A percentile compares a stretch with the other conserved stretches of the same genome.
These are phyloP conservation scores for Pomatorhinus ruficollis DNA, from an alignment of 2,113 vertebrate species.

Conservation along the genomic window DNA sequence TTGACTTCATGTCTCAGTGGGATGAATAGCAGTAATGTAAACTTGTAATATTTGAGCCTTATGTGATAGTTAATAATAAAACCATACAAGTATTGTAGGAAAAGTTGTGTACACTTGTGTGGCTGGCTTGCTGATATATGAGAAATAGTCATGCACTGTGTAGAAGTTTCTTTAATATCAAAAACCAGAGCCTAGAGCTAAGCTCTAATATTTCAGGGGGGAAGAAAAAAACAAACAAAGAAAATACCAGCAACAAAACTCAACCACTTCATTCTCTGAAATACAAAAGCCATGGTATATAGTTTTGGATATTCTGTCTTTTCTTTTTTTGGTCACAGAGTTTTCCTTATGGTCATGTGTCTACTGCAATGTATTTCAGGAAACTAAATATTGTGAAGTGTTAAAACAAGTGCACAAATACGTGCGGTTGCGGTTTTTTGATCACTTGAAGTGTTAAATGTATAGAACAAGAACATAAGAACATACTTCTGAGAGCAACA, in stretches of 20 bases:
- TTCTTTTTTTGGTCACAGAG: neutral
- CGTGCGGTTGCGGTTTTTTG: neutral
- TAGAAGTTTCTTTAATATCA: neutral
- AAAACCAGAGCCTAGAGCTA: neutral
- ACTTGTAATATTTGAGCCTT: neutral
- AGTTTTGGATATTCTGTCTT: neutral
- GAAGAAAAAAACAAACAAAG: neutral
- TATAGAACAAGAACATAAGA: neutral
- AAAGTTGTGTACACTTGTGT: neutral
- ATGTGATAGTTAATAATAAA: neutral
- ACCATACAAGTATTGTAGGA: neutral
- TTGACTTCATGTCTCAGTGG: neutral
- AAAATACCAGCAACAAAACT: neutral
- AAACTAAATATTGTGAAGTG: neutral
- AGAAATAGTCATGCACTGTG: neutral
- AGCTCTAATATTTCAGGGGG: neutral
- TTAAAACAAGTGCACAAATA: neutral
- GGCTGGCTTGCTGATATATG: neutral
- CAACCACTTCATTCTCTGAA: neutral
- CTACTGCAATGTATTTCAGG: neutral
- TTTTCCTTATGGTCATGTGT: neutral
- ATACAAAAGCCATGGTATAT: neutral
- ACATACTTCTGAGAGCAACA: neutral
- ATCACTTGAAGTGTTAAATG: neutral
- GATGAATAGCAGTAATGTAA: neutral